phyloP scores from a whole-genome alignment of 2,888 invertebrate genomes.

The Acleris emargana region DNA sequence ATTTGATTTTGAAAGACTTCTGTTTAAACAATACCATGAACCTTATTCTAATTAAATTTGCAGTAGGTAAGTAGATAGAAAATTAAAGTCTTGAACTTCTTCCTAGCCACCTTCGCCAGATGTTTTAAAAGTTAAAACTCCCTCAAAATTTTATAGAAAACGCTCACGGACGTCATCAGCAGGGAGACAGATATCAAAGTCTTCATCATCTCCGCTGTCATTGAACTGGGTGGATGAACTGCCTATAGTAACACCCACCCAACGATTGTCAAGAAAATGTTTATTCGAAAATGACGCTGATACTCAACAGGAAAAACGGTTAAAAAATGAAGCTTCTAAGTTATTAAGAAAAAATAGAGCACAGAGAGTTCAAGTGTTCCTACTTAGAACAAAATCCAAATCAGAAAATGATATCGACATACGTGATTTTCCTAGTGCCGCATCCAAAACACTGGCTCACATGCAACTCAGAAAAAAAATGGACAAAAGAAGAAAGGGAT shows the following conservation, averaged over 20 bases:
- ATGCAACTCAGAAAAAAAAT: constrained; percentile 36
- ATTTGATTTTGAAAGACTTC: no score
- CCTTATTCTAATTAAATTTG: no score
- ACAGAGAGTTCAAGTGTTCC: constrained; percentile 2
- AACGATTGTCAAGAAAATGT: constrained; percentile 23
- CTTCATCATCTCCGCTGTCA: background rate
- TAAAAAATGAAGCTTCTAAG: constrained; percentile 21
- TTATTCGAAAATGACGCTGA: constrained; percentile 18
- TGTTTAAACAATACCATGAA: no score
- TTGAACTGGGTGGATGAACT: background rate
- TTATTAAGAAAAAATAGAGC: constrained; percentile 24
- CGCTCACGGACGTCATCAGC: constrained; percentile 1
- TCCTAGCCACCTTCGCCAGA: constrained; percentile 12
- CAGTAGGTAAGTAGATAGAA: background rate
- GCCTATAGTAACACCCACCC: constrained; percentile 15
- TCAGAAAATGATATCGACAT: background rate
- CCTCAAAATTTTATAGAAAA: constrained; percentile 25
- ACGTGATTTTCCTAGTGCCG: background rate
- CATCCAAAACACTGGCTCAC: constrained; percentile 22
- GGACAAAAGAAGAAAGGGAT: constrained; percentile 37
- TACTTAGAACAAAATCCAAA: constrained; percentile 1
- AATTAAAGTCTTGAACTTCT: background rate
- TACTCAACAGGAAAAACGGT: constrained; percentile 19
- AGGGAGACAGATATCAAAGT: constrained; percentile 1
- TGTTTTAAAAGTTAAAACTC: constrained; percentile 29